A percentile compares a stretch with the other conserved stretches of the same genome.
Evolutionary conservation across 2,113 vertebrate species (phyloP).

Genomic region (Bagarius yarrelli): DNA sequence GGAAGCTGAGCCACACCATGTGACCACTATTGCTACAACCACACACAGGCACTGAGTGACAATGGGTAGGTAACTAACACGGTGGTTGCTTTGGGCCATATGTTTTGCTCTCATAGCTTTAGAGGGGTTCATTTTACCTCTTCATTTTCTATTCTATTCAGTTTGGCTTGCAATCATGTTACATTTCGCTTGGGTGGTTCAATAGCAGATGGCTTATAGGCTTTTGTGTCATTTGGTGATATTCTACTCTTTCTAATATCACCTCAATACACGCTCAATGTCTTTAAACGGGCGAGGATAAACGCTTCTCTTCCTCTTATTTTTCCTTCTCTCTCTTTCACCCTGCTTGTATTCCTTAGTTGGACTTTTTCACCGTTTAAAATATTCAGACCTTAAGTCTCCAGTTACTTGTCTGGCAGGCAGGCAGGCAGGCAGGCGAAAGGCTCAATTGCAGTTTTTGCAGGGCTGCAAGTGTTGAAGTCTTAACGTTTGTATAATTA

Average conservation of each 20-base stretch:
- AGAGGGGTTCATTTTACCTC: conserved; percentile 1
- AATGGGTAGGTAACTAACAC: conserved; percentile 1
- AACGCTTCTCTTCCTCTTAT: conserved; percentile 7
- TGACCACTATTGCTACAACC: neutral
- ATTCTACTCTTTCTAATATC: conserved; percentile 35
- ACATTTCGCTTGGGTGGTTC: neutral
- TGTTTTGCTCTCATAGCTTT: neutral
- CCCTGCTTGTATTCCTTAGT: neutral
- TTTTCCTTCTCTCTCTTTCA: neutral
- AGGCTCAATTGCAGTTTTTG: conserved; percentile 34
- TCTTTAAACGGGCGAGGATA: conserved; percentile 21
- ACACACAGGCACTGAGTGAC: neutral
- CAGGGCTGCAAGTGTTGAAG: neutral
- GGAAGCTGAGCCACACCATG: conserved; percentile 6
- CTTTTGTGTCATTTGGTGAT: conserved; percentile 4
- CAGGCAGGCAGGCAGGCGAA: conserved; percentile 11
- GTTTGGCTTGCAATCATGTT: neutral
- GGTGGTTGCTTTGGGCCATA: neutral
- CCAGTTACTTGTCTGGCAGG: conserved; percentile 41
- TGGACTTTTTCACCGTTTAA: conserved; percentile 28
- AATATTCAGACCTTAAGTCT: conserved; percentile 50
- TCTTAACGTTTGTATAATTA: neutral
- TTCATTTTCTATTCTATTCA: conserved; percentile 17
- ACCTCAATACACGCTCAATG: conserved; percentile 18
- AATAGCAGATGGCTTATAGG: conserved; percentile 10